Base-by-base conservation (phyloP, 2,888 invertebrate genomes). In the Mechanitis mazaeus region DNA sequence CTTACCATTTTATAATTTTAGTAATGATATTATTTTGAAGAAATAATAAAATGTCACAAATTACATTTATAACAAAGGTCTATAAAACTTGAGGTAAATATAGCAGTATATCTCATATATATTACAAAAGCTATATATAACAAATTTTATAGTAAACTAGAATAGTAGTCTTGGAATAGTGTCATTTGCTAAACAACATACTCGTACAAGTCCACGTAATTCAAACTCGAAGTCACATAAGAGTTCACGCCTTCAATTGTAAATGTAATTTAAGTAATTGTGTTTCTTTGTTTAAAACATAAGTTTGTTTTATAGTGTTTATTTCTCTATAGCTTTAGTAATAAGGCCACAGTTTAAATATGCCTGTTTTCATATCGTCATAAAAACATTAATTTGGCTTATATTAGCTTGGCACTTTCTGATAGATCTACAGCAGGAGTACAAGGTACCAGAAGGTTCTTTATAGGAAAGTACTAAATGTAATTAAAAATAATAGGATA, bases 71-170 rank as follows among this genome's bases (percentile, higher is more conserved):
- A 31, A 31, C 38, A 33, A 57, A 63, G 35, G 56, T 63, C 63
- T 56, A 61, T 66, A 61, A 64, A 66, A 60, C 57, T 62, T 70
- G 71, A 70, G 68, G 68, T 63, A 68, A 75, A 75, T 70, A 72
- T 68, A 70, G 69, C 63, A 65, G 63, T 68, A 72, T 76, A 78
- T 79, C 75, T 75, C 75, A 77, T 80, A 77, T 76, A 77, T 77
- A 71, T 70, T 77, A 85, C 77, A 81, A 79, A 80, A 84, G 75
- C 79, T 84, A 81, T 81, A 81, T 79, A 79, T 82, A 72, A 71
- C 68, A 73, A 77, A 81, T 75, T 74, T 71, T 73, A 72, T 73
- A 75, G 73, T 77, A 78, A 81, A 81, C 78, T 76, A 65, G 69
- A 77, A 80, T 73, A 71, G 71, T 68, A 73, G 79, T 78, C 80